Base-by-base conservation (phyloP, 2,113 vertebrate species). In the Phalacrocorax aristotelis region DNA sequence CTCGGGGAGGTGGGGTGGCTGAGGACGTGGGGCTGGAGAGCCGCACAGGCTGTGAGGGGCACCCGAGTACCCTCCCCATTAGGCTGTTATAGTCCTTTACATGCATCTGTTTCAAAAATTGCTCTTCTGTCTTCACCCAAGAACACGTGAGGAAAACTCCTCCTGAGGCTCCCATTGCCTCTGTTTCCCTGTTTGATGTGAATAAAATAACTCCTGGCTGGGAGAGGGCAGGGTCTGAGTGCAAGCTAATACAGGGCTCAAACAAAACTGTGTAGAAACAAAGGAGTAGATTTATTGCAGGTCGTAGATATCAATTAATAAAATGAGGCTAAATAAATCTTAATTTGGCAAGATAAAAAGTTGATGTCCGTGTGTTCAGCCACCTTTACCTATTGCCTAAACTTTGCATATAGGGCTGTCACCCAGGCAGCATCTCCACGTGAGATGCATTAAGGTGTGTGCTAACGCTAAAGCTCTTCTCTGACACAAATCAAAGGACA, bases 31-130 rank as follows among this genome's bases (percentile, higher is more conserved):
- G 61, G 34, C 71, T 46, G 46, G 46, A 20, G 19, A 20, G 46
- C 46, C 3, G 2, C 23, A 0, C 13, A 6, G 32, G 62, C 49
- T 65, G 27, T 4, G 52, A 44, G 62, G 18, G 61, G 11, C 20
- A 29, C 32, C 52, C 15, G 4, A 7, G 12, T 16, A 13, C 0
- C 0, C 42, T 46, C 52, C 36, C 14, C 4, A 0, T 40, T 22
- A 32, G 23, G n/a, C 13, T 60, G 38, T 18, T 14, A 2, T 7
- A 3, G 68, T 46, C 48, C 89, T 60, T 36, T 2, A 4, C 1
- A 0, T 3, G 8, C 44, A 21, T 7, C 40, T 54, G 27, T 23
- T 48, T 32, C 26, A 66, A 30, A 57, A 64, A 32, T 11, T 69
- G n/a, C 58, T 92, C 17, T 83, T 89, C 76, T 36, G 9, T 23